These are phyloP conservation scores for Plagodis dolabraria DNA, from an alignment of 2,888 invertebrate genomes.

Conservation along the genomic window DNA sequence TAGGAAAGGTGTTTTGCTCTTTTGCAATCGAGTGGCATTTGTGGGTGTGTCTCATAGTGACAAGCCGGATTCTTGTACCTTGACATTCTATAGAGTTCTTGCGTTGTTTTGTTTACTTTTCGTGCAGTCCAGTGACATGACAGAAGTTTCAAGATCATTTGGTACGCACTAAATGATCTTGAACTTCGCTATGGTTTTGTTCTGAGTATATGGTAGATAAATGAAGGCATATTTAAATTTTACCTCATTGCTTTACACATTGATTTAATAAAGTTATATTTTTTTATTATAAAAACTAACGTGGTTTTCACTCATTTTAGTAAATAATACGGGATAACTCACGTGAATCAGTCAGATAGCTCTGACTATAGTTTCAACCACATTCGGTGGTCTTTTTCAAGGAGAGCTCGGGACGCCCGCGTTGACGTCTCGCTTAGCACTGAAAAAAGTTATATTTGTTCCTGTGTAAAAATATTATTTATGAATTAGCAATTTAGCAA, in stretches of 20 bases:
- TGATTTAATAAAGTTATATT: neutral
- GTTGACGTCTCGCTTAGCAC: no score
- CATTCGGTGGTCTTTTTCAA: no score
- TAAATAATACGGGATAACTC: no score
- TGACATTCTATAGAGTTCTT: slow-evolving; percentile 39
- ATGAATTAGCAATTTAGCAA: no score
- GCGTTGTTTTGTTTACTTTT: slow-evolving; percentile 8
- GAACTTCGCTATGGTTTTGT: slow-evolving; percentile 10
- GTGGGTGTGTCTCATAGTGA: slow-evolving; percentile 50
- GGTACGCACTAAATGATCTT: slow-evolving; percentile 3
- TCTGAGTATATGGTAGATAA: neutral
- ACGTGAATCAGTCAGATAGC: no score
- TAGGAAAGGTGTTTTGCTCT: slow-evolving; percentile 15
- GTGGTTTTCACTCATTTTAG: no score
- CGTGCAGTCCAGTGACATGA: slow-evolving; percentile 1
- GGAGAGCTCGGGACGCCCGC: no score
- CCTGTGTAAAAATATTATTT: no score
- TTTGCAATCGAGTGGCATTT: neutral
- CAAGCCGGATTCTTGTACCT: slow-evolving; percentile 18
- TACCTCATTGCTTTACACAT: neutral
- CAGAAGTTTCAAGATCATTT: neutral
- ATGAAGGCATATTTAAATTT: neutral
- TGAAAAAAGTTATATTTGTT: no score
- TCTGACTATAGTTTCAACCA: no score
- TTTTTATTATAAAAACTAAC: no score